Evolutionary conservation across 1,140 invertebrate genomes (phyloP).

Genomic region (Procambarus clarkii): DNA sequence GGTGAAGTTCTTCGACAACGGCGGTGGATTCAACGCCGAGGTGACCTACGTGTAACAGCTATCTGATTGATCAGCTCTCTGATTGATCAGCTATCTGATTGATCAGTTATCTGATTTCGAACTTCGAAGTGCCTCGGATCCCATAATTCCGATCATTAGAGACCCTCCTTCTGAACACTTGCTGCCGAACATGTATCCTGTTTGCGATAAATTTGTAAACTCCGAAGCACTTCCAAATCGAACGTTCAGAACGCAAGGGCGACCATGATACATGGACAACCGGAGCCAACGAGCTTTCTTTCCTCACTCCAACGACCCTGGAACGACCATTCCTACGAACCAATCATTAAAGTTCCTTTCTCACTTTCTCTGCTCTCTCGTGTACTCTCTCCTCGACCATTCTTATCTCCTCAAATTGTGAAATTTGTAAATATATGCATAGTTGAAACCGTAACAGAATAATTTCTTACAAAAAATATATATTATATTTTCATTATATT

Average conservation of each 20-base stretch:
- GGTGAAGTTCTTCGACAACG: slow-evolving; percentile 41
- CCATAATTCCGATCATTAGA: no score
- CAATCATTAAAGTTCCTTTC: not conserved
- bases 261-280: not conserved
- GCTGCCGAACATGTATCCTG: not conserved
- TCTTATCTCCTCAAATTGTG: no score
- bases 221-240: not conserved
- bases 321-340: not conserved
- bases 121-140: no score
- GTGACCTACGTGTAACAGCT: slow-evolving; percentile 27
- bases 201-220: not conserved
- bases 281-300: not conserved
- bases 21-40: slow-evolving; percentile 29
- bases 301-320: not conserved
- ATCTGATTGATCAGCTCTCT: no score
- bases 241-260: not conserved
- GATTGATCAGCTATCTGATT: no score
- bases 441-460: no score
- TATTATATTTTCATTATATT: no score
- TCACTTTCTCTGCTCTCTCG: not conserved
- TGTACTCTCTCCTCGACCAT: no score
- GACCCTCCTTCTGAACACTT: no score
- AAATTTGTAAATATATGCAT: no score
- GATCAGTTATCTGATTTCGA: no score
- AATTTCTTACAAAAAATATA: no score